Conservation (phyloP, 2,888 invertebrate species). For the Steinernema hermaphroditum region DNA sequence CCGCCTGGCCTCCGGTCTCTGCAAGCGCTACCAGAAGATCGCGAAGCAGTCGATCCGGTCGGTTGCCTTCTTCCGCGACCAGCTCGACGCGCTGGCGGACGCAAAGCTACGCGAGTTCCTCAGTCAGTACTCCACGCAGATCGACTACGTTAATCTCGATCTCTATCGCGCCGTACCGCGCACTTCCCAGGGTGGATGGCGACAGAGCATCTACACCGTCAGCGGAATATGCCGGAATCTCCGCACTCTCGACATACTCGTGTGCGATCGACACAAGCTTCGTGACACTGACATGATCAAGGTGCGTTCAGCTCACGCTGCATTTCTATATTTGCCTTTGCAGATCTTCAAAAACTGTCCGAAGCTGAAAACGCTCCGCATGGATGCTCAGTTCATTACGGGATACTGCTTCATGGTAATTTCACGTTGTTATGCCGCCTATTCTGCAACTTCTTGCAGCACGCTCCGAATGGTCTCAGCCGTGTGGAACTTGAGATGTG, state of each 20-base stretch:
- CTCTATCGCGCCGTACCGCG: slow-evolving; percentile 49
- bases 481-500: slow-evolving; percentile 47
- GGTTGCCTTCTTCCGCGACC: slow-evolving; percentile 37
- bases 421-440: too few species aligned
- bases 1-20: not conserved
- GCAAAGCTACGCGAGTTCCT: slow-evolving; percentile 41
- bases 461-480: slow-evolving; percentile 39
- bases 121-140: slow-evolving; percentile 42
- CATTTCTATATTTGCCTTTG: not conserved
- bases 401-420: slow-evolving; percentile 52
- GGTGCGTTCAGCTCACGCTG: slow-evolving; percentile 29
- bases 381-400: slow-evolving; percentile 52
- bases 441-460: slow-evolving; percentile 41
- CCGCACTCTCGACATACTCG: slow-evolving; percentile 44
- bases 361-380: slow-evolving; percentile 43
- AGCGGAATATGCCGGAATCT: slow-evolving; percentile 43
- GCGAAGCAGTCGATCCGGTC: slow-evolving; percentile 43
- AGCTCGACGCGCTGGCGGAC: slow-evolving; percentile 34
- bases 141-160: slow-evolving; percentile 50
- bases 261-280: slow-evolving; percentile 51
- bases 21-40: slow-evolving; percentile 29
- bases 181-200: slow-evolving; percentile 54
- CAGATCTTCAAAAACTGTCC: slow-evolving; percentile 49
- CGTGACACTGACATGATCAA: slow-evolving; percentile 49
- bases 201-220: slow-evolving; percentile 47